Base-by-base conservation (phyloP, 2,888 invertebrate species). In the Trachelus stipa region DNA sequence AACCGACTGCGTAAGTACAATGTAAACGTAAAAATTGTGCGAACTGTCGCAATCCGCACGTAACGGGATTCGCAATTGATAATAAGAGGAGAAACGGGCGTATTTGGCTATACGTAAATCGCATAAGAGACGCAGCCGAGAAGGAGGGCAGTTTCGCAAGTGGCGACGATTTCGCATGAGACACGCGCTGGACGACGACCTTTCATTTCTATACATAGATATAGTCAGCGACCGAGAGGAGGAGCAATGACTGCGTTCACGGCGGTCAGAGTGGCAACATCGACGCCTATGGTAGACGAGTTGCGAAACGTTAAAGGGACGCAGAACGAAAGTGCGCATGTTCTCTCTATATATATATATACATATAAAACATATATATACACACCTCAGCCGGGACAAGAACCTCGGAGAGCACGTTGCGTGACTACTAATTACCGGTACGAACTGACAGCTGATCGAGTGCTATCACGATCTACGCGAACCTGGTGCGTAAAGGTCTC, bases 361-460 rank as follows among this genome's bases (percentile, higher is more conserved):
- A 34, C 11, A 11, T 34, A 1, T 34, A 11, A 2, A 35, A 11
- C 34, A 35, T 35, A 35, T 35, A 35, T 0, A 12, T 12, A 12
- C 12, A 35, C 11, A 35, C 77, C 79, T 77, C 80, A 76, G 73
- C 34, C 73, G 69, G 79, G 75, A 83, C 82, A 83, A 82, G 79
- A 80, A 82, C 78, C 82, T 80, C 69, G 15, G 37, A 12, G 15
- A 30, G 33, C 33, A 77, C 79, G 79, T 79, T 79, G 81, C 83
- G 81, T 84, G 84, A 84, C 84, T 81, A 79, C 40, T 81, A 79
- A 76, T 82, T 83, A 78, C 74, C 79, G 76, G 76, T 81, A 81
- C 79, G 84, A 79, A 84, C 82, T 75, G 83, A 84, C 83, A 84
- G 84, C 84, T 84, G 84, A 84, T 84, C 83, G 80, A 73, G 76